Percentiles rank a stretch among this genome's conserved stretches.
Conservation (phyloP, 2,113 vertebrate species). For the Ophiodon elongatus region DNA sequence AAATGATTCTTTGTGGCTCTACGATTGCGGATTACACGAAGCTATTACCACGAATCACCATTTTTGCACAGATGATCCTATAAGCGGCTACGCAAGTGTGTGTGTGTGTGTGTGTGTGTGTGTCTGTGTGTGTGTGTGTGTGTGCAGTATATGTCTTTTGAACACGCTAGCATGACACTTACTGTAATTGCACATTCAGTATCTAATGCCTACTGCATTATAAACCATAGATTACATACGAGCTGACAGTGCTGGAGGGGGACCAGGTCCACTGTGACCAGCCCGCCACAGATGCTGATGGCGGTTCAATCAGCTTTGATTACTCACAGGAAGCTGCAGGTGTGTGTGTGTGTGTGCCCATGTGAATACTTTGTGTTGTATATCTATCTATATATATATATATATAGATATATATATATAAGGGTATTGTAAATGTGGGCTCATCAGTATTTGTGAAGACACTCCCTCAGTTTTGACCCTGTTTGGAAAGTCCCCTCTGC, state of each 20-base stretch:
- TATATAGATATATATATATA: too few relatives aligned
- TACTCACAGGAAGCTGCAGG: slow-evolving; percentile 36
- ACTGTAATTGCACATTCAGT: slow-evolving; percentile 49
- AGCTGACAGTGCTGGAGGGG: slow-evolving; percentile 54
- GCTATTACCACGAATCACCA: slow-evolving; percentile 22
- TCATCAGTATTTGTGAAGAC: slow-evolving; percentile 34
- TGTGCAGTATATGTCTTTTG: too few relatives aligned
- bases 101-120: neutral
- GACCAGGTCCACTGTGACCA: slow-evolving; percentile 55
- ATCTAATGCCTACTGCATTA: slow-evolving; percentile 53
- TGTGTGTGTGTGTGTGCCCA: slow-evolving; percentile 32
- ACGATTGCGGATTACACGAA: slow-evolving; percentile 41
- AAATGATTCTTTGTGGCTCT: neutral
- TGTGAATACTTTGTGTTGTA: too few relatives aligned
- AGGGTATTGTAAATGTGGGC: slow-evolving; percentile 14
- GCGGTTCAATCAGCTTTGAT: slow-evolving; percentile 63
- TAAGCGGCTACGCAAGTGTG: slow-evolving; percentile 30
- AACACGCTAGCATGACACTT: slow-evolving; percentile 40
- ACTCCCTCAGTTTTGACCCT: slow-evolving; percentile 37
- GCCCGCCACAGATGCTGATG: slow-evolving; percentile 62
- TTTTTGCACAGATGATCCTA: slow-evolving; percentile 24
- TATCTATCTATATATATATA: too few relatives aligned
- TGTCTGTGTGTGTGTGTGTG: neutral
- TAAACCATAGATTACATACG: slow-evolving; percentile 61
- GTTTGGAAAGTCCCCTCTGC: slow-evolving; percentile 68